A percentile compares a stretch with the other conserved stretches of the same genome.
phyloP scores from a whole-genome alignment of 2,888 invertebrate genomes.

The Tortrix viridana region DNA sequence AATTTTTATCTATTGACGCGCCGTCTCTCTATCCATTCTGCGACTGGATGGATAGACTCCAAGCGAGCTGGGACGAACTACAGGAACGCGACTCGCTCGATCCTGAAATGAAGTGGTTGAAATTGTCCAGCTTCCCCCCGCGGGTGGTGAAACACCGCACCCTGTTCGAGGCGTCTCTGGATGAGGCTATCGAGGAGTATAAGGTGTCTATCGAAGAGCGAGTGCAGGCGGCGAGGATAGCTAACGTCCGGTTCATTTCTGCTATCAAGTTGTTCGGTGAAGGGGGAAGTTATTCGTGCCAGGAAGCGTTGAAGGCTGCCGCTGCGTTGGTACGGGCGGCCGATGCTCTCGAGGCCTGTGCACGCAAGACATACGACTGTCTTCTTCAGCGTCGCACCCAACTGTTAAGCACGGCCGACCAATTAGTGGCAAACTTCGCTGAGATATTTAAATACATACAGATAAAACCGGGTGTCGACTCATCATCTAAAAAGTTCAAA shows the following conservation, averaged over 20 bases:
- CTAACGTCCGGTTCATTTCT: slow-evolving; percentile 63
- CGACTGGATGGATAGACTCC: slow-evolving; percentile 55
- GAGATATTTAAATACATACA: too few relatives aligned
- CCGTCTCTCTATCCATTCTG: slow-evolving; percentile 62
- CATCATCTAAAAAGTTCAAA: too few relatives aligned
- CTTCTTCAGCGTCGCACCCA: slow-evolving; percentile 56
- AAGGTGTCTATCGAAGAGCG: slow-evolving; percentile 54
- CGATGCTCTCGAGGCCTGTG: slow-evolving; percentile 60
- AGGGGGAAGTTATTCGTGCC: slow-evolving; percentile 61
- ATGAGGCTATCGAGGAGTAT: slow-evolving; percentile 49
- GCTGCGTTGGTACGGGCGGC: slow-evolving; percentile 53
- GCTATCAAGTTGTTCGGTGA: slow-evolving; percentile 61
- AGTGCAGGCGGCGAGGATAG: slow-evolving; percentile 64
- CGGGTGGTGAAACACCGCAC: slow-evolving; percentile 59
- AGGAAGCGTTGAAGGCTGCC: slow-evolving; percentile 59
- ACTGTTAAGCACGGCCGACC: slow-evolving; percentile 43
- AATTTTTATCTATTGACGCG: slow-evolving; percentile 55
- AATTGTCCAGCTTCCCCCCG: slow-evolving; percentile 64
- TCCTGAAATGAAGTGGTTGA: slow-evolving; percentile 58
- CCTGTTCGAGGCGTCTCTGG: slow-evolving; percentile 64
- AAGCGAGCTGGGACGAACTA: slow-evolving; percentile 51
- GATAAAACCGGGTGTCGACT: too few relatives aligned
- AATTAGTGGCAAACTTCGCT: too few relatives aligned
- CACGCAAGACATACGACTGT: slow-evolving; percentile 50
- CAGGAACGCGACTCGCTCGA: slow-evolving; percentile 48